Evolutionary conservation across 2,797 vertebrate genomes (phyloP), one percentile per base, ranked within the genome.

Genomic region (Enteromius unitaeniatus): DNA sequence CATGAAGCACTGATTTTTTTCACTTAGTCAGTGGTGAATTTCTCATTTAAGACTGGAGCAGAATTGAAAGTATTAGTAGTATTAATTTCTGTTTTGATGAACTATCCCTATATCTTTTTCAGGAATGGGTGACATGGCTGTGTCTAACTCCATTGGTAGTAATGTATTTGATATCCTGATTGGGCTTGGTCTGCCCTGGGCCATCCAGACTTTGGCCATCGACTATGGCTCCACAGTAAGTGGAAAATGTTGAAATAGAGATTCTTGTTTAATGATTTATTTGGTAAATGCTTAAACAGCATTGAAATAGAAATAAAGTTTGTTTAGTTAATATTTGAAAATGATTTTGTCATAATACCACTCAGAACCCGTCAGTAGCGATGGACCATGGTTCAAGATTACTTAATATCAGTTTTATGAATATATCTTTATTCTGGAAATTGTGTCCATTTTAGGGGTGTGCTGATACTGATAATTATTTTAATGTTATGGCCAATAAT

Each of bases 51-150:
- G 19, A 60, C 51, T 60, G 74, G 13, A 40, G 53, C 11, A 55
- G 45, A 51, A 19, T 34, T 55, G 49, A 60, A 60, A 76, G 31
- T 40, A 11, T 2, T 58, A 40, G 4, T 8, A n/a, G 5, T 15
- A 28, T 75, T 2, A 15, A 21, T 42, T 13, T 23, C 21, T 3
- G 3, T 64, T 7, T 47, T 28, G 65, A 31, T 37, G 8, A 51
- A 51, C 15, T 47, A 3, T 82, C n/a, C 45, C 49, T 79, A 31
- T 58, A 8, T 85, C 10, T 55, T 73, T 84, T 17, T 15, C 90
- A 99, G 98, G 98, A 69, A 95, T 99, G 95, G 98, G 98, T 4
- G 97, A 99, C 88, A 99, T 99, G 98, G 98, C 98, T 0, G 97
- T 99, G 80, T 99, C 97, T 62, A 99, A 99, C 92, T 99, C 98